Evolutionary conservation across 2,113 vertebrate genomes (phyloP).

Genomic region (Silurus asotus): DNA sequence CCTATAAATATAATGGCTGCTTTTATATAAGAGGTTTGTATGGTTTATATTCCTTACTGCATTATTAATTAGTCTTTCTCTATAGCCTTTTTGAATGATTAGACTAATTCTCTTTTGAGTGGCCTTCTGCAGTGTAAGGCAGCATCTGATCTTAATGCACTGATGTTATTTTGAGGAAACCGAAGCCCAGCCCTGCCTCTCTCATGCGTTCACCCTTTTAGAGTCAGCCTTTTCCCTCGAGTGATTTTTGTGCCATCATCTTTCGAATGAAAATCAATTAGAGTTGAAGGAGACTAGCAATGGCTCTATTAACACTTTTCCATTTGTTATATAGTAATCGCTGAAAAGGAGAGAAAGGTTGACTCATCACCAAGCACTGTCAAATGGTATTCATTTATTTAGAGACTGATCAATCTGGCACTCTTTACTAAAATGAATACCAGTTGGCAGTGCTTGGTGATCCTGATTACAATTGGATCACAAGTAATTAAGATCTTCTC

Average conservation of each 20-base stretch:
- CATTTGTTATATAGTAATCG: conserved; percentile 6
- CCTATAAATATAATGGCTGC: not conserved
- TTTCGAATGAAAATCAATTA: conserved; percentile 77
- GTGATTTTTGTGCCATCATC: conserved; percentile 70
- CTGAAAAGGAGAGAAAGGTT: conserved; percentile 2
- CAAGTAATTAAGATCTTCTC: not conserved
- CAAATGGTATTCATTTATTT: not conserved
- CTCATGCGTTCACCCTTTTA: conserved; percentile 64
- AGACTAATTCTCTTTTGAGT: not conserved
- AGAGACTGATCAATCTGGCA: not conserved
- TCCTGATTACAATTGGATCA: not conserved
- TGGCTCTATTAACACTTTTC: conserved; percentile 61
- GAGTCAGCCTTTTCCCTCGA: conserved; percentile 66
- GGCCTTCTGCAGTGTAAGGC: not conserved
- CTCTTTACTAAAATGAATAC: no score
- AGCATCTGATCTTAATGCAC: not conserved
- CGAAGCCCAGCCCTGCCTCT: conserved; percentile 54
- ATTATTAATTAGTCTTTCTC: conserved; percentile 5
- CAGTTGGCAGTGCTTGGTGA: not conserved
- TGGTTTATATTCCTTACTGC: not conserved
- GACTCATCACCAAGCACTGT: not conserved
- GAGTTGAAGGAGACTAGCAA: conserved; percentile 65
- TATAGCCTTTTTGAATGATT: not conserved
- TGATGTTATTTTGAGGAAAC: conserved; percentile 49
- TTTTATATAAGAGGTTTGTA: not conserved